Conservation (phyloP, 92 coral and sea anemone species). For the Porites rus region DNA sequence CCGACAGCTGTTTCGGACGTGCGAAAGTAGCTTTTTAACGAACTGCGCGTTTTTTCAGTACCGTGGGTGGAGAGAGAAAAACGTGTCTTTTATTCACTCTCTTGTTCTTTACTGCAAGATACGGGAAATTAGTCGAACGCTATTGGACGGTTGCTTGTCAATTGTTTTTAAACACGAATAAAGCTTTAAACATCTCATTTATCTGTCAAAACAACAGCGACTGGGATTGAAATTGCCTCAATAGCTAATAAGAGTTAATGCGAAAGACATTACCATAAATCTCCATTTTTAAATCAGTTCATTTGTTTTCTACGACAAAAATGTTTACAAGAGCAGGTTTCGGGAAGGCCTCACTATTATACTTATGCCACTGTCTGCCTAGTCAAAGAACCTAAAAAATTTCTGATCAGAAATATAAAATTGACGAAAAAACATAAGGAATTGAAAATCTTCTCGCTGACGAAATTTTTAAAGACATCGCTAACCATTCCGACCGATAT, state of each 20-base stretch:
- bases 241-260: slow-evolving; percentile 46
- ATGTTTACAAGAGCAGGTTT: neutral
- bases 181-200: slow-evolving; percentile 23
- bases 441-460: neutral
- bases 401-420: too few relatives aligned
- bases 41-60: neutral
- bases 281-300: slow-evolving; percentile 70
- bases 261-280: slow-evolving; percentile 62
- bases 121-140: slow-evolving; percentile 30
- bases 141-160: slow-evolving; percentile 47
- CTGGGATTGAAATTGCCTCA: slow-evolving; percentile 33
- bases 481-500: neutral
- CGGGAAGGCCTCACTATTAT: neutral
- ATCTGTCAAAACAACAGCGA: slow-evolving; percentile 49
- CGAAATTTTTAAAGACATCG: neutral
- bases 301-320: slow-evolving; percentile 44
- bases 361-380: neutral
- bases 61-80: slow-evolving; percentile 39
- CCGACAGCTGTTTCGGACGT: slow-evolving; percentile 21
- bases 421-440: neutral
- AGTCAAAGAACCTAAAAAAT: neutral
- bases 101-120: slow-evolving; percentile 17
- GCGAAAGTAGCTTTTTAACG: slow-evolving; percentile 34
- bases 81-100: slow-evolving; percentile 7
- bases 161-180: slow-evolving; percentile 47